Conservation (phyloP, 2,888 invertebrate genomes). For the Yponomeuta malinellus region DNA sequence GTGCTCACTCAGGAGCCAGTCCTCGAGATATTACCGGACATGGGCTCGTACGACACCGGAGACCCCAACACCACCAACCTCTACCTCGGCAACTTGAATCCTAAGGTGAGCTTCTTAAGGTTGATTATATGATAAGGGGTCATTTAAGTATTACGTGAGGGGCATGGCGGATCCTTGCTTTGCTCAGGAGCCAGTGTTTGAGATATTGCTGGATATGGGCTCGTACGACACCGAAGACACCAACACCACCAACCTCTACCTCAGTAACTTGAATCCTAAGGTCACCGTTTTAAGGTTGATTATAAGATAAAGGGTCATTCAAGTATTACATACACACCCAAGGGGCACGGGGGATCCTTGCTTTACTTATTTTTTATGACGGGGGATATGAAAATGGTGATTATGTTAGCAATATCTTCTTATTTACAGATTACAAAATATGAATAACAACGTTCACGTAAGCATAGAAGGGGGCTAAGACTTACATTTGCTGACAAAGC, state of each 20-base stretch:
- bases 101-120: conserved; percentile 79
- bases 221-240: conserved; percentile 97
- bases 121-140: no score
- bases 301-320: no score
- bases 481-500: no score
- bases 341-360: no score
- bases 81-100: conserved; percentile 97
- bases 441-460: no score
- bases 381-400: no score
- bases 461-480: no score
- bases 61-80: conserved; percentile 99
- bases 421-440: no score
- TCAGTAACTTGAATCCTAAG: conserved; percentile 98
- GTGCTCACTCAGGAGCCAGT: conserved; percentile 45
- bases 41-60: conserved; percentile 93
- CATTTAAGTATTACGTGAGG: background rate
- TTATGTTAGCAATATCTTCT: no score
- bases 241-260: conserved; percentile 97
- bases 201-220: conserved; percentile 77
- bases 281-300: conserved; percentile 54
- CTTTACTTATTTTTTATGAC: no score
- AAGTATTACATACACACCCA: no score
- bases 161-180: background rate
- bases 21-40: conserved; percentile 64
- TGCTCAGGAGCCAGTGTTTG: conserved; percentile 42